A percentile compares a stretch with the other conserved stretches of the same genome.
Evolutionary conservation across 2,113 vertebrate genomes (phyloP).

Genomic region (Calidris pugnax): DNA sequence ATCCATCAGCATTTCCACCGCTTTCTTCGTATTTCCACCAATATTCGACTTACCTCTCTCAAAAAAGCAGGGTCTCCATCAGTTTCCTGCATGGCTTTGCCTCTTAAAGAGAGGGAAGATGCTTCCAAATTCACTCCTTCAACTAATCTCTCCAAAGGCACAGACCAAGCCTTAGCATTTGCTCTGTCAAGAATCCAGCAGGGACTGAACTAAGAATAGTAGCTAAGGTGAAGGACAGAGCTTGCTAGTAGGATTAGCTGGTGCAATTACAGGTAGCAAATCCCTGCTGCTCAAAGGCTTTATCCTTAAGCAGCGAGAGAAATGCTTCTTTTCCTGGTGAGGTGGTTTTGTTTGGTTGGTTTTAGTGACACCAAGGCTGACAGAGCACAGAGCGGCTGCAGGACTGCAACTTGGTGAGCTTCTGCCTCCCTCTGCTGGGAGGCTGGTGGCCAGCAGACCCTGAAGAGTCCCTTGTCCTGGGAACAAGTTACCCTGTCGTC

Average conservation of each 20-base stretch:
- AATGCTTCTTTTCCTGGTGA: not conserved
- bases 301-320: not conserved
- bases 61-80: not conserved
- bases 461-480: not conserved
- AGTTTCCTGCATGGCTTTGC: not conserved
- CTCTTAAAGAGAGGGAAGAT: not conserved
- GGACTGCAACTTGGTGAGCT: not conserved
- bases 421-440: constrained; percentile 60
- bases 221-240: not conserved
- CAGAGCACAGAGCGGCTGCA: not conserved
- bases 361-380: not conserved
- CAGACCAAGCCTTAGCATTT: not conserved
- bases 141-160: not conserved
- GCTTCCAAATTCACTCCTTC: not conserved
- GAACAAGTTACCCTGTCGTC: not conserved
- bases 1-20: not conserved
- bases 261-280: constrained; percentile 20
- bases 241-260: not conserved
- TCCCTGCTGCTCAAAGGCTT: not conserved
- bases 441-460: not conserved
- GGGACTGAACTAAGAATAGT: not conserved
- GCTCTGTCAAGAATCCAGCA: not conserved
- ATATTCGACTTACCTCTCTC: not conserved
- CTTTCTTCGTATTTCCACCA: not conserved
- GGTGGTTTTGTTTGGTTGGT: not conserved